Evolutionary conservation across 2,113 vertebrate genomes (phyloP).

Genomic region (Phyllostomus hastatus): DNA sequence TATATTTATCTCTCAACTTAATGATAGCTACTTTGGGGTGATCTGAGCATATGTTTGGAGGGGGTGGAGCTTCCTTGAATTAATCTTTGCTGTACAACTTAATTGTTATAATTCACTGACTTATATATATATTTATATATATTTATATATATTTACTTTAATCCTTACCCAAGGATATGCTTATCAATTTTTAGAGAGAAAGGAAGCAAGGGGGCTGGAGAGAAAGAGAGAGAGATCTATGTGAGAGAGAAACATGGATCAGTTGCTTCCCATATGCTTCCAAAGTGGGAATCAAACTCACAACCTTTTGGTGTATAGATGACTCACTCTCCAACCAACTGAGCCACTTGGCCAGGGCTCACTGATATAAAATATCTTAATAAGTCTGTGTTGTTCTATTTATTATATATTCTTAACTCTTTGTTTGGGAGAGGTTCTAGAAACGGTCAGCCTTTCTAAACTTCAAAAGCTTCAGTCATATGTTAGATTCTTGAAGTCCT

Average conservation of each 20-base stretch:
- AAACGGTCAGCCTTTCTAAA: not conserved
- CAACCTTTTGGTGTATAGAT: no score
- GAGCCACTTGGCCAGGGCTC: no score
- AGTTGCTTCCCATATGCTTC: no score
- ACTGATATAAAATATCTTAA: not conserved
- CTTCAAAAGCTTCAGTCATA: not conserved
- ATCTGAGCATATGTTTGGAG: not conserved
- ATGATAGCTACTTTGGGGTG: not conserved
- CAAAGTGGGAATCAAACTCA: no score
- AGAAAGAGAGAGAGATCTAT: no score
- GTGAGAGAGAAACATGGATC: no score
- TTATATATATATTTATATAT: no score
- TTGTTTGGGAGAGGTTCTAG: not conserved
- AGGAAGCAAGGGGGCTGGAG: no score
- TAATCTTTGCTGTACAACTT: not conserved
- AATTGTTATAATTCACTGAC: not conserved
- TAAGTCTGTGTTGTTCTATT: not conserved
- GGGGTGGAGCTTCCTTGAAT: not conserved
- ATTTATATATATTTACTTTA: no score
- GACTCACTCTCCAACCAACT: no score
- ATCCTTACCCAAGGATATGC: no score
- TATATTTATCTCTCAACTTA: not conserved
- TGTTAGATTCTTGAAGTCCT: not conserved
- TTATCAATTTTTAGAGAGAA: no score
- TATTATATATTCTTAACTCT: not conserved